Base-by-base conservation (phyloP, 2,797 vertebrate species). In the Neoniphon sammara region DNA sequence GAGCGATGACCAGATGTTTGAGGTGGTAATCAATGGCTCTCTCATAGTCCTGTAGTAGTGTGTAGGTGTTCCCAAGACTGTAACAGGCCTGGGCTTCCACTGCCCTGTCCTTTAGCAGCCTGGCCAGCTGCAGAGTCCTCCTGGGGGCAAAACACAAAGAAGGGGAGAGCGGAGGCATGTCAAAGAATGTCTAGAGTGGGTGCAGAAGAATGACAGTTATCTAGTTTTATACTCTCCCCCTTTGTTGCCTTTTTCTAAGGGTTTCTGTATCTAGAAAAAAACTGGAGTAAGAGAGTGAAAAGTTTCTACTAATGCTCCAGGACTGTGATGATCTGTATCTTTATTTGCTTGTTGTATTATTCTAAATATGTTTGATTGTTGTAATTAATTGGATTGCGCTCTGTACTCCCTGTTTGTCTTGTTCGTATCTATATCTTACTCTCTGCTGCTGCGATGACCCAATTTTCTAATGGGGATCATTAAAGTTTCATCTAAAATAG, bases 81-180 rank as follows among this genome's bases (percentile, higher is more conserved):
- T 98, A 99, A 78, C 96, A 98, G 75, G 97, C 96, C 90, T 99
- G 97, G 1, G 97, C 97, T 88, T 99, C 97, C 65, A 98, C 96
- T 0, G 96, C 96, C 77, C 95, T 90, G 88, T 99, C 97, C 88
- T 96, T 95, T 75, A 99, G 91, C 87, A 96, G 96, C 59, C 96
- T 92, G 42, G 97, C 96, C 90, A 99, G 90, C 71, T 97, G 96
- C 52, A 99, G 76, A 0, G 97, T 98, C 87, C 95, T 96, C 91
- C 97, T 99, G 83, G 57, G 90, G 91, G 80, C 11, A 27, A 57
- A 76, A 80, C 7, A 64, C 30, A 83, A 14, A 30, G 68, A 66
- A 36, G 12, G 54, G 39, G 21, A 39, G n/a, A 52, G 73, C 81
- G 71, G 73, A 75, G 60, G 66, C 81, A 54, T 69, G 78, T 89